Evolutionary conservation across 1,140 invertebrate genomes (phyloP).

Genomic region (Anadara kagoshimensis): DNA sequence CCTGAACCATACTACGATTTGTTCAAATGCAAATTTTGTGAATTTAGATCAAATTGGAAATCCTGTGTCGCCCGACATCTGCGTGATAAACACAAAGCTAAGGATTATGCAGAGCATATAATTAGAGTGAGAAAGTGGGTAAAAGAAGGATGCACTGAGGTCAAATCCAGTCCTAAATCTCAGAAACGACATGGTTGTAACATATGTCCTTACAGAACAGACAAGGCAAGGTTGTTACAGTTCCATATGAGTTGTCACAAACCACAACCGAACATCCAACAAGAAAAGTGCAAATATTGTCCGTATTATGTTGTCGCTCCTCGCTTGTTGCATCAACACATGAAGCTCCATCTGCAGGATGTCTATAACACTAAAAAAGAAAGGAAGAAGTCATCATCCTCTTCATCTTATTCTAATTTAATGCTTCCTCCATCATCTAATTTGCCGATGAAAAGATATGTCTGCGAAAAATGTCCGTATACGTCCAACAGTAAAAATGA

Average conservation of each 20-base stretch:
- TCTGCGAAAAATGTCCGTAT: conserved; percentile 72
- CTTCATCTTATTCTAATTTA: conserved; percentile 10
- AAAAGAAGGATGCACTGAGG: neutral
- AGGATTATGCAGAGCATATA: conserved; percentile 38
- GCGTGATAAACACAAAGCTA: conserved; percentile 44
- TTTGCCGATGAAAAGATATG: conserved; percentile 50
- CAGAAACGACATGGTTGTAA: conserved; percentile 75
- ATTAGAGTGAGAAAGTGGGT: conserved; percentile 20
- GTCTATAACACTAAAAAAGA: conserved; percentile 28
- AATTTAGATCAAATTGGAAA: conserved; percentile 52
- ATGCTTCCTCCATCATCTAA: conserved; percentile 31
- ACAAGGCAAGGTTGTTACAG: conserved; percentile 80
- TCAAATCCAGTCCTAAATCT: neutral
- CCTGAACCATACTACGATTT: conserved; percentile 30
- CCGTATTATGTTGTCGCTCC: conserved; percentile 82
- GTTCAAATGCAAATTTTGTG: conserved; percentile 62
- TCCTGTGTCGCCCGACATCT: conserved; percentile 55
- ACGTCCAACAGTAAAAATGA: conserved; percentile 84
- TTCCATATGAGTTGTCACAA: conserved; percentile 84
- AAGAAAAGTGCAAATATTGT: conserved; percentile 88
- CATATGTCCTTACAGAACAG: conserved; percentile 84
- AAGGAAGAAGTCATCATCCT: conserved; percentile 24
- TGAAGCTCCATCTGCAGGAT: conserved; percentile 67
- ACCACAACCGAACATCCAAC: conserved; percentile 78
- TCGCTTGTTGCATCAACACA: conserved; percentile 71